Evolutionary conservation across 2,888 invertebrate species (phyloP).

Genomic region (Scaptomyza caliginosa): DNA sequence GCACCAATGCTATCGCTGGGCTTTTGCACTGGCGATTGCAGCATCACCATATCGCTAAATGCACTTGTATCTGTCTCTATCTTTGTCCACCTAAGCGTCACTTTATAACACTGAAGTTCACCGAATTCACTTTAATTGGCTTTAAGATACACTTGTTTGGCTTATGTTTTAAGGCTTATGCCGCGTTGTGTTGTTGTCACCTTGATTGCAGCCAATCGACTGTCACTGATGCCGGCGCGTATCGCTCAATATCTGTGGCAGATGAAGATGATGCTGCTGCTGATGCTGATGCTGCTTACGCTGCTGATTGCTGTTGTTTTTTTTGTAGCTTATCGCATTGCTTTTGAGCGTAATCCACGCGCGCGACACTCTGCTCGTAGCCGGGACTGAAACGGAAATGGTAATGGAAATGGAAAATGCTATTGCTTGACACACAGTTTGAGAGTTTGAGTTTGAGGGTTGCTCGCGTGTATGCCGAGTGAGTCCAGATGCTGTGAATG

Average conservation of each 20-base stretch:
- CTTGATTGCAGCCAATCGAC: slow-evolving; percentile 82
- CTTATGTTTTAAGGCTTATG: slow-evolving; percentile 11
- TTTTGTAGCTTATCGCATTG: slow-evolving; percentile 45
- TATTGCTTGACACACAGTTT: slow-evolving; percentile 9
- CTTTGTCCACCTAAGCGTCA: neutral
- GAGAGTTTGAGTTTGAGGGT: slow-evolving; percentile 47
- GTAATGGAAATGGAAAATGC: slow-evolving; percentile 9
- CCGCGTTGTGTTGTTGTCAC: slow-evolving; percentile 76
- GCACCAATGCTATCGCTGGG: slow-evolving; percentile 64
- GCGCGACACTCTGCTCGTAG: slow-evolving; percentile 57
- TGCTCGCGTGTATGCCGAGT: slow-evolving; percentile 49
- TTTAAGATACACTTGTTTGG: slow-evolving; percentile 20
- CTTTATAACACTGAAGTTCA: slow-evolving; percentile 15
- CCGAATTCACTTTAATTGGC: slow-evolving; percentile 19
- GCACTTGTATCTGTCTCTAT: slow-evolving; percentile 16
- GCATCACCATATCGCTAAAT: slow-evolving; percentile 82
- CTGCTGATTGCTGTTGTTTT: slow-evolving; percentile 16
- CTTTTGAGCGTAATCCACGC: slow-evolving; percentile 69
- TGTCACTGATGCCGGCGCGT: slow-evolving; percentile 74
- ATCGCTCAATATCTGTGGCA: slow-evolving; percentile 53
- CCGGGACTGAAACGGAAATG: slow-evolving; percentile 65
- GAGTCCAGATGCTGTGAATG: slow-evolving; percentile 60
- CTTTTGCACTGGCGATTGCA: slow-evolving; percentile 82
- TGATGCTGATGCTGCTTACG: slow-evolving; percentile 7
- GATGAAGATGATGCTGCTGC: slow-evolving; percentile 41